These are phyloP conservation scores for Aurelia aurita DNA, from an alignment of 30 jellyfish, hydroid and myxozoan genomes.

Conservation along the genomic window DNA sequence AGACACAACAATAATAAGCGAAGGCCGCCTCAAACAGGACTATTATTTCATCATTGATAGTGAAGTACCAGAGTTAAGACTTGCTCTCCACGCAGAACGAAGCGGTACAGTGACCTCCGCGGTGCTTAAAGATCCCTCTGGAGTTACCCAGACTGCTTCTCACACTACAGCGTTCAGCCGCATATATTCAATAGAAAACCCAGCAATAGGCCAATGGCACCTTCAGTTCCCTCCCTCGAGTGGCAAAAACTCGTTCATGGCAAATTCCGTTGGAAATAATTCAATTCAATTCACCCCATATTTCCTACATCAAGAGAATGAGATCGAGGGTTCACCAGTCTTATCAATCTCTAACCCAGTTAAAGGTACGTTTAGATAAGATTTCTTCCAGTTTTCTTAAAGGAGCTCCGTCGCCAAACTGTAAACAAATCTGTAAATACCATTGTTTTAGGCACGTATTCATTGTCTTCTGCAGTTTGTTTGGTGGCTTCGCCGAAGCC, in stretches of 20 bases:
- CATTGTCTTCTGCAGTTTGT: too few relatives aligned
- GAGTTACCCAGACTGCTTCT: conserved; percentile 3
- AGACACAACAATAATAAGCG: conserved; percentile 40
- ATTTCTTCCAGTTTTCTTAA: too few relatives aligned
- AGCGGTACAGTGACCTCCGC: conserved; percentile 30
- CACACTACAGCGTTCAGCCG: conserved; percentile 15
- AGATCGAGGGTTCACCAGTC: conserved; percentile 39
- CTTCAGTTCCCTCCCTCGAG: conserved; percentile 48
- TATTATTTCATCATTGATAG: conserved; percentile 24
- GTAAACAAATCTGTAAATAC: too few relatives aligned
- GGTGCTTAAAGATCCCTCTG: conserved; percentile 55
- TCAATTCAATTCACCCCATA: conserved; percentile 38
- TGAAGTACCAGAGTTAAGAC: conserved; percentile 10
- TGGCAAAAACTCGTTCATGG: conserved; percentile 30
- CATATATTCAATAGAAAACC: conserved; percentile 28
- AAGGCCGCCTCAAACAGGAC: conserved; percentile 62
- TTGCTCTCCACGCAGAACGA: conserved; percentile 35
- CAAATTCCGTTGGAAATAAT: conserved; percentile 47
- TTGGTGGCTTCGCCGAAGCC: too few relatives aligned
- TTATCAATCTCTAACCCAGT: conserved; percentile 27
- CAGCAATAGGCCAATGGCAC: conserved; percentile 61
- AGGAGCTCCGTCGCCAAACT: too few relatives aligned
- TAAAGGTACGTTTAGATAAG: conserved; percentile 12
- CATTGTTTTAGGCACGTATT: too few relatives aligned
- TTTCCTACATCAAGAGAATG: conserved; percentile 55